Conservation (phyloP, 2,113 vertebrate species). For the Brachyhypopomus occidentalis region DNA sequence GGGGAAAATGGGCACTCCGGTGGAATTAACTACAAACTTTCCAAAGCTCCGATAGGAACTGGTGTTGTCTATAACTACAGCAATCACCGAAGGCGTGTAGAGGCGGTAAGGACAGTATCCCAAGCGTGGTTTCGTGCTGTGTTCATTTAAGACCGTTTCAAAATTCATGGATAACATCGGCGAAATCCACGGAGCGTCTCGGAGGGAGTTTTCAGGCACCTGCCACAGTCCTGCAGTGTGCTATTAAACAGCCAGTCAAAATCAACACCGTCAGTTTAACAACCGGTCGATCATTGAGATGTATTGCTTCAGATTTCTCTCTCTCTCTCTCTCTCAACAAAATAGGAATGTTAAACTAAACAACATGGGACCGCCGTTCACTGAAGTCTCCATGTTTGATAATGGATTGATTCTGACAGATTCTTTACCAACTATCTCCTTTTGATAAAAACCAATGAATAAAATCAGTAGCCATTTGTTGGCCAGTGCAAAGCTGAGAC, state of each 20-base stretch:
- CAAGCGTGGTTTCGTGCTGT: conserved; percentile 39
- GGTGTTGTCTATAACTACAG: conserved; percentile 14
- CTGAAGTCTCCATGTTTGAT: conserved; percentile 62
- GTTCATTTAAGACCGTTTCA: conserved; percentile 51
- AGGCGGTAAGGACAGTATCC: neutral
- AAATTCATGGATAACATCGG: conserved; percentile 46
- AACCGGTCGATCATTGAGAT: conserved; percentile 57
- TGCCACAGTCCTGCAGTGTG: conserved; percentile 62
- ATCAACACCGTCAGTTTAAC: conserved; percentile 62
- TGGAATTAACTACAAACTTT: conserved; percentile 1
- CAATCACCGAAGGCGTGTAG: neutral
- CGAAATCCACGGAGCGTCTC: conserved; percentile 38
- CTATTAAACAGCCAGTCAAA: conserved; percentile 43
- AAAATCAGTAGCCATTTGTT: conserved; percentile 80
- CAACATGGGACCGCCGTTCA: conserved; percentile 56
- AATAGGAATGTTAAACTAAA: conserved; percentile 64
- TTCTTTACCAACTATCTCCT: conserved; percentile 72
- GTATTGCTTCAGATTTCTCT: conserved; percentile 52
- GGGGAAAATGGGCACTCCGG: conserved; percentile 21
- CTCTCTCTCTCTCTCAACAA: conserved; percentile 41
- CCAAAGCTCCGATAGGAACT: neutral
- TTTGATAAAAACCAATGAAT: conserved; percentile 79
- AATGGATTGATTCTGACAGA: conserved; percentile 72
- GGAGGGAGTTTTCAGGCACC: conserved; percentile 56
- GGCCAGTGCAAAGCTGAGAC: conserved; percentile 61